Conservation (phyloP, 2,797 vertebrate species). For the Gorsachius magnificus region DNA sequence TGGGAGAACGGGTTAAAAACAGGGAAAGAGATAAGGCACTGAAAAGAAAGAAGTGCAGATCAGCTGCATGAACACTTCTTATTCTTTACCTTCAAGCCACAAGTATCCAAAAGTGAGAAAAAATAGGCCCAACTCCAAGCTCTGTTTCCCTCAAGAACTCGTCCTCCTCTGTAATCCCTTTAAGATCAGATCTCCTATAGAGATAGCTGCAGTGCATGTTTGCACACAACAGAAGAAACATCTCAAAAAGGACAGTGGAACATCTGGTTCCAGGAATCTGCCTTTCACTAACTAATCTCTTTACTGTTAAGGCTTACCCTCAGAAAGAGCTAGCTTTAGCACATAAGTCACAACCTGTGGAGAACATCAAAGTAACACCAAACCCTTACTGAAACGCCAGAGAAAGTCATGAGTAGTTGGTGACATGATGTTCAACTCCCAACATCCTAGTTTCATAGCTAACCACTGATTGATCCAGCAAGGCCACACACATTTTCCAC, state of each 20-base stretch:
- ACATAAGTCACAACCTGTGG: background rate
- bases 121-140: background rate
- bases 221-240: background rate
- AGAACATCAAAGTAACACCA: background rate
- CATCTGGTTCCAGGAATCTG: background rate
- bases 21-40: background rate
- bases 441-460: background rate
- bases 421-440: background rate
- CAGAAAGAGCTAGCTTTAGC: background rate
- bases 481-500: constrained; percentile 20
- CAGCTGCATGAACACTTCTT: background rate
- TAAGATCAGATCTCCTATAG: background rate
- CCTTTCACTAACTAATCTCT: background rate
- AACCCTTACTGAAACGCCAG: background rate
- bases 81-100: background rate
- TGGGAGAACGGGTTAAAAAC: background rate
- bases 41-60: background rate
- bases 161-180: background rate
- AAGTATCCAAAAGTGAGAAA: background rate
- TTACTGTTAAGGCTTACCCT: background rate
- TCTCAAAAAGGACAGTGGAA: background rate
- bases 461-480: background rate
- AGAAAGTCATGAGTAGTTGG: background rate
- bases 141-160: background rate
- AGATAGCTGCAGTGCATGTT: background rate